Evolutionary conservation across 2,888 invertebrate genomes (phyloP), one percentile per base, ranked within the genome.

Genomic region (Dichetophora obliterata): DNA sequence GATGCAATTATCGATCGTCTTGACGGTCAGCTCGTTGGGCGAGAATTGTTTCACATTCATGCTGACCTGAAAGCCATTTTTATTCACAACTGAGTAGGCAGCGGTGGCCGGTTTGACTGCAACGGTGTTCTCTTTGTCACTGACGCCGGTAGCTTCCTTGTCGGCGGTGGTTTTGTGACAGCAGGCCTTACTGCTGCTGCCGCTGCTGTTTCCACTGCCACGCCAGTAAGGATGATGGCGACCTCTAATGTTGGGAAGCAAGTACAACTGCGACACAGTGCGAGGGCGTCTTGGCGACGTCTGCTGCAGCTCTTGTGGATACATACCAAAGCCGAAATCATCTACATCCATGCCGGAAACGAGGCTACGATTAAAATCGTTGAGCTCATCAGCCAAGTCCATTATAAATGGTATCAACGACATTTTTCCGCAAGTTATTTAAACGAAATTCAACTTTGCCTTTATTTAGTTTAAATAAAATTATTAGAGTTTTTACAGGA

Each of bases 21-120:
- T 95, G 75, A 95, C 91, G 74, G 92, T 91, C 34, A 94, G 91
- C 86, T 94, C 94, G 54, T 92, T 92, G 0, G 94, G 94, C 63
- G 92, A 89, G 84, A 94, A 94, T 83, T 94, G 93, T 81, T 92
- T 92, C 0, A 94, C 93, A 82, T 94, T 93, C 81, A 94, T 88
- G 81, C 92, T 92, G 3, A 93, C 92, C 88, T 93, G 93, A 81
- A 93, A 93, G 79, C 93, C 93, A 82, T 93, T 92, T n/a, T 92
- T 92, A 83, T 93, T 93, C 50, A 90, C 81, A 73, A 83, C 81
- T 27, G 82, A 81, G 76, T 80, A 79, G 3, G 80, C 80, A 37
- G 80, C 82, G 16, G 72, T 22, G 9, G 61, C 61, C 11, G 82
- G 43, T 24, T 69, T 69, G 19, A 11, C 63, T 16, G 22, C 80